A percentile compares a stretch with the other conserved stretches of the same genome.
Conservation (phyloP, 2,888 invertebrate species). For the Lapara coniferarum region DNA sequence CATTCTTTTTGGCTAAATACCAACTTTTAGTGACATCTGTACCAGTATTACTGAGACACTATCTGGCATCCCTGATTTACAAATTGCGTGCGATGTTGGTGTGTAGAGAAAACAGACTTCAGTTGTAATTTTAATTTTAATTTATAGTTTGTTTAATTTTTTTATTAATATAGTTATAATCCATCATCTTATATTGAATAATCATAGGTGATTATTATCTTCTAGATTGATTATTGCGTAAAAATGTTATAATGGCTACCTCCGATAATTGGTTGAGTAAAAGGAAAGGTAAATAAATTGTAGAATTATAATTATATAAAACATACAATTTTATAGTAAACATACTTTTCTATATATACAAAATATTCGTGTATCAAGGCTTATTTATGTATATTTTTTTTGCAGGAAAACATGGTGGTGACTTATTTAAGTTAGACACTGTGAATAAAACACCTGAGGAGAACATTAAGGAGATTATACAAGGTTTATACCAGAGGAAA, state of each 20-base stretch:
- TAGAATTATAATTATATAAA: constrained; percentile 33
- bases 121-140: constrained; percentile 46
- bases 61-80: no score
- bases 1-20: no score
- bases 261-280: constrained; percentile 78
- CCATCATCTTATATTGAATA: neutral
- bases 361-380: no score
- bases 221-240: constrained; percentile 21
- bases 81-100: constrained; percentile 48
- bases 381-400: constrained; percentile 32
- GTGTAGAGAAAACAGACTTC: constrained; percentile 61
- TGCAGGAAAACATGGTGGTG: constrained; percentile 84
- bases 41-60: no score
- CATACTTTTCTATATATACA: neutral
- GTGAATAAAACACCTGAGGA: constrained; percentile 84
- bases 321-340: neutral
- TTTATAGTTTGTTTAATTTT: constrained; percentile 49
- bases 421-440: constrained; percentile 85
- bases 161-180: neutral
- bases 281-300: constrained; percentile 71
- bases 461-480: constrained; percentile 86
- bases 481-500: constrained; percentile 82
- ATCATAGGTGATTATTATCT: neutral
- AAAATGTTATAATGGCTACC: constrained; percentile 78
- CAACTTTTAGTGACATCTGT: no score